Percentiles rank a stretch among this genome's conserved stretches.
phyloP scores from a whole-genome alignment of 2,888 invertebrate species.

The Apamea sordens region DNA sequence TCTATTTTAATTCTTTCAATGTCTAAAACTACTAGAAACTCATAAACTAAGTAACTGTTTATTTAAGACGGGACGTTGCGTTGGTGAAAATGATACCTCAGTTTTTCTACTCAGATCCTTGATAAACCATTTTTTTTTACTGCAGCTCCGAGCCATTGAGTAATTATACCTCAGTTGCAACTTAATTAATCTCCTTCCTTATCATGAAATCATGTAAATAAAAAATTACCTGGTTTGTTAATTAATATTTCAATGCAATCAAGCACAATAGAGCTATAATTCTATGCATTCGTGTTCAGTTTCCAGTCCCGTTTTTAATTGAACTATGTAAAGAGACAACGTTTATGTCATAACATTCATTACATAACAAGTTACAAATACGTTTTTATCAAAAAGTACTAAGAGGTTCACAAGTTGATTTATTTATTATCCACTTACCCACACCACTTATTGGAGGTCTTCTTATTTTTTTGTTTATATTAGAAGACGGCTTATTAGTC shows the following conservation, averaged over 20 bases:
- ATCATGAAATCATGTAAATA: neutral
- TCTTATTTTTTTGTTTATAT: neutral
- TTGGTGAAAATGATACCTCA: neutral
- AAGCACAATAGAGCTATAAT: slow-evolving; percentile 15
- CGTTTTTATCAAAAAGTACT: slow-evolving; percentile 1
- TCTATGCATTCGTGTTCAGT: neutral
- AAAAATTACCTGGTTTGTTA: neutral
- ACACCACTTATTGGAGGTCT: neutral
- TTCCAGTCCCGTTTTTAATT: neutral
- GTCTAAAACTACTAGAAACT: neutral
- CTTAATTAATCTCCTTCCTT: neutral
- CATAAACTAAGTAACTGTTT: neutral
- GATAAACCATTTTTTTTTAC: neutral
- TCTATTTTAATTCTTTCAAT: neutral
- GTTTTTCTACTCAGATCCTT: neutral
- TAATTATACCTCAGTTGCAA: slow-evolving; percentile 6
- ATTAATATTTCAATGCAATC: slow-evolving; percentile 12
- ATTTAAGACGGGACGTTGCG: neutral
- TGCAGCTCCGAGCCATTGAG: neutral
- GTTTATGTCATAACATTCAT: neutral
- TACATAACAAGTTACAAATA: slow-evolving; percentile 6
- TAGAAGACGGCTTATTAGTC: neutral
- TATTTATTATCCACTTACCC: slow-evolving; percentile 33
- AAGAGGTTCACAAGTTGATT: neutral
- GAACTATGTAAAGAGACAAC: neutral